A percentile compares a stretch with the other conserved stretches of the same genome.
phyloP scores from a whole-genome alignment of 2,888 invertebrate genomes.

The Sthenelais limicola region DNA sequence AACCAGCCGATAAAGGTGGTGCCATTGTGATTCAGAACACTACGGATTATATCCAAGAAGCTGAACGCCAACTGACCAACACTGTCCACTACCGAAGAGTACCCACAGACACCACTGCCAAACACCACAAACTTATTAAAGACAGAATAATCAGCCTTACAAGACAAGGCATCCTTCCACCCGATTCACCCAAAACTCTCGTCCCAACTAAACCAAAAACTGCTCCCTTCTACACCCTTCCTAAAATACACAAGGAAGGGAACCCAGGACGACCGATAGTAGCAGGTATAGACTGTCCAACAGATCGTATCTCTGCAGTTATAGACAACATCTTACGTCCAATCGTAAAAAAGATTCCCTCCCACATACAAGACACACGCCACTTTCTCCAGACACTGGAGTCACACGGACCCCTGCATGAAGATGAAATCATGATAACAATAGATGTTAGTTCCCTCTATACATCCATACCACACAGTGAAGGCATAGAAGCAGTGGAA shows the following conservation, averaged over 20 bases:
- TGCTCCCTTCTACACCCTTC: constrained; percentile 6
- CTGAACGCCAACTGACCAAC: neutral
- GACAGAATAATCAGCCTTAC: neutral
- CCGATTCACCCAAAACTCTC: no score
- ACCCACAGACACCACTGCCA: neutral
- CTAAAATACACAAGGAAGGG: constrained; percentile 13
- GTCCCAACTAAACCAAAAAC: neutral
- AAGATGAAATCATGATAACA: neutral
- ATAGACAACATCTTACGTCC: constrained; percentile 1
- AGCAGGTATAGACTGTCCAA: neutral
- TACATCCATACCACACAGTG: constrained; percentile 7
- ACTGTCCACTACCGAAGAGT: constrained; percentile 1
- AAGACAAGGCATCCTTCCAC: neutral
- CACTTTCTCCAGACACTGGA: neutral
- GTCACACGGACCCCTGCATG: neutral
- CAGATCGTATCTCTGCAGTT: neutral
- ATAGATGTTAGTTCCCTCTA: neutral
- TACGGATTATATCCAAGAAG: neutral
- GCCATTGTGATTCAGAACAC: constrained; percentile 28
- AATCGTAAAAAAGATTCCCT: neutral
- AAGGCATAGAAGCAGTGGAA: constrained; percentile 6
- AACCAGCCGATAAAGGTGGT: constrained; percentile 13
- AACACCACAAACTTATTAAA: neutral
- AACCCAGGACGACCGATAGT: constrained; percentile 20
- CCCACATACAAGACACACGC: neutral